Conservation (phyloP, 2,888 invertebrate genomes). For the Drosophila parthenogenetica region DNA sequence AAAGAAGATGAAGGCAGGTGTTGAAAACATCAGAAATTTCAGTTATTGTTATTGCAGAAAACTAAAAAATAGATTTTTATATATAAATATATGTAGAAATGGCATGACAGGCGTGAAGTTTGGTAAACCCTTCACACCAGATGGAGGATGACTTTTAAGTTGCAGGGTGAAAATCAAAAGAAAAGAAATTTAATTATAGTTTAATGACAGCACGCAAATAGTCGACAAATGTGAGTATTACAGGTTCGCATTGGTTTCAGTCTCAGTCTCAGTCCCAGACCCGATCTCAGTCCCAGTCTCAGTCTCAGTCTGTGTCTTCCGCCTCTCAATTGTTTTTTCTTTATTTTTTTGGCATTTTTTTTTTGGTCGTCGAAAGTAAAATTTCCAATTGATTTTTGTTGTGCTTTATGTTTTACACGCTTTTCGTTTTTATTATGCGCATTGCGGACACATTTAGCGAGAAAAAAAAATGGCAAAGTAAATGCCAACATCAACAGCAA, state of each 20-base stretch:
- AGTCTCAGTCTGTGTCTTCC: constrained; percentile 35
- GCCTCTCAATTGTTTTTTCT: constrained; percentile 42
- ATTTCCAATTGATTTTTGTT: constrained; percentile 79
- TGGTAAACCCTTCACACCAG: constrained; percentile 69
- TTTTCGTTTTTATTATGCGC: constrained; percentile 76
- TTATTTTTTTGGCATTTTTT: constrained; percentile 11
- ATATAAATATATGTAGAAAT: constrained; percentile 23
- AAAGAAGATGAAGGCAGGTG: too few relatives aligned
- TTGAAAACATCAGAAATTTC: constrained; percentile 33
- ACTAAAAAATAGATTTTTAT: constrained; percentile 3
- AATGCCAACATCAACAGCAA: constrained; percentile 55
- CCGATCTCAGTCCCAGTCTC: constrained; percentile 8
- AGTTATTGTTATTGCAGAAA: constrained; percentile 25
- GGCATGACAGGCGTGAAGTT: constrained; percentile 72
- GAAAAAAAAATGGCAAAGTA: constrained; percentile 42
- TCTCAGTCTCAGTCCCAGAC: constrained; percentile 19
- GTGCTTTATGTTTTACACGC: constrained; percentile 73
- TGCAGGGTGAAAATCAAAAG: constrained; percentile 78
- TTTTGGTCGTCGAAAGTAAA: constrained; percentile 75
- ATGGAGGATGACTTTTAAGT: constrained; percentile 71
- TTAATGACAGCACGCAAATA: constrained; percentile 76
- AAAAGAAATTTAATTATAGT: constrained; percentile 80
- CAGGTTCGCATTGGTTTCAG: constrained; percentile 37
- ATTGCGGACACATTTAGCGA: constrained; percentile 65
- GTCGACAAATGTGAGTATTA: constrained; percentile 66